Conservation (phyloP, 2,797 vertebrate species). For the Hipposideros larvatus region DNA sequence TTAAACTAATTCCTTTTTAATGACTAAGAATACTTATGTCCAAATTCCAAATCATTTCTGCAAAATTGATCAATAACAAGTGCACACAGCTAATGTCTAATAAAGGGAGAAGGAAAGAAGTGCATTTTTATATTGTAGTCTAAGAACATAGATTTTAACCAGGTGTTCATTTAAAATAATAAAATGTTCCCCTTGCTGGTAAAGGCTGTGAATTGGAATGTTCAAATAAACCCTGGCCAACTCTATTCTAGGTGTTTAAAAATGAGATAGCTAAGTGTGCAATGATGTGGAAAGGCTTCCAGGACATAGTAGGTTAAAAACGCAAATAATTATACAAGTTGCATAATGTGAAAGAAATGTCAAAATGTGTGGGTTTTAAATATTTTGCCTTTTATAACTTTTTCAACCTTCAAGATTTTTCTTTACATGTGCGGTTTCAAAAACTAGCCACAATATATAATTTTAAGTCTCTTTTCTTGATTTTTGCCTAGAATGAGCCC, state of each 20-base stretch:
- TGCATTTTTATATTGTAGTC: not conserved
- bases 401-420: not conserved
- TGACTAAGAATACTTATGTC: conserved; percentile 32
- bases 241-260: not conserved
- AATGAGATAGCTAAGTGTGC: not conserved
- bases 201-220: not conserved
- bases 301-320: not conserved
- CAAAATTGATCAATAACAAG: conserved; percentile 17
- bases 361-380: not conserved
- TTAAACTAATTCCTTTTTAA: conserved; percentile 70
- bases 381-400: not conserved
- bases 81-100: not conserved
- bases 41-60: conserved; percentile 1
- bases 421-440: not conserved
- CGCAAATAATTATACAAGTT: not conserved
- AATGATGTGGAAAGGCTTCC: not conserved
- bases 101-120: not conserved
- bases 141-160: conserved; percentile 2
- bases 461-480: not conserved
- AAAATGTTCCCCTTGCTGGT: not conserved
- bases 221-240: not conserved
- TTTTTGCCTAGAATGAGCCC: not conserved
- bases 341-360: not conserved
- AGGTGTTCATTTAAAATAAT: not conserved
- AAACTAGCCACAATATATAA: not conserved